phyloP scores from a whole-genome alignment of 1,140 invertebrate species.

The Cyrtorhinus lividipennis region DNA sequence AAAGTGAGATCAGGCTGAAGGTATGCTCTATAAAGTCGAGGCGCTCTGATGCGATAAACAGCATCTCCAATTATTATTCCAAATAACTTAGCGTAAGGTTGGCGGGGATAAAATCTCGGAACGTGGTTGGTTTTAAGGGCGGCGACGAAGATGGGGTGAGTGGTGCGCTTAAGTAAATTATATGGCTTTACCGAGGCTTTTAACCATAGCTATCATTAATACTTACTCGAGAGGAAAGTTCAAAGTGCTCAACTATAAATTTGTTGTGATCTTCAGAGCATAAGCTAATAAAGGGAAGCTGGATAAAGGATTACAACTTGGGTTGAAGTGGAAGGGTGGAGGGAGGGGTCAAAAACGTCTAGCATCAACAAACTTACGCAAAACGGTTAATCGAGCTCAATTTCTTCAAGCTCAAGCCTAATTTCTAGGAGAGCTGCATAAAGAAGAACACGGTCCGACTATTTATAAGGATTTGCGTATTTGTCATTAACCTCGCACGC shows the following conservation, averaged over 20 bases:
- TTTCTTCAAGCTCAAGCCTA: too few species aligned
- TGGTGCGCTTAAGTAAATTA: neutral
- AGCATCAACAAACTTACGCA: too few species aligned
- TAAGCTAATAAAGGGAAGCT: constrained; percentile 1
- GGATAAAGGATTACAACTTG: neutral
- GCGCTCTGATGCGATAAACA: neutral
- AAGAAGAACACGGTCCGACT: neutral
- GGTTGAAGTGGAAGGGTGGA: neutral
- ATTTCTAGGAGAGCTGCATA: too few species aligned
- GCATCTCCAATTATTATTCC: neutral
- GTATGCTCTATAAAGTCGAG: neutral
- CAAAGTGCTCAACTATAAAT: neutral
- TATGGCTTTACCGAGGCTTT: constrained; percentile 4
- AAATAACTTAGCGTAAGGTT: neutral
- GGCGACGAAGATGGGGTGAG: neutral
- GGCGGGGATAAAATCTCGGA: neutral
- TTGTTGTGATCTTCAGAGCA: constrained; percentile 5
- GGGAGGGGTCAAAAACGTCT: neutral
- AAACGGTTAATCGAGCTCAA: too few species aligned
- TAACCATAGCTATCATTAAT: constrained; percentile 3
- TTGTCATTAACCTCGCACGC: neutral
- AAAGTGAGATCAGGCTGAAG: too few species aligned
- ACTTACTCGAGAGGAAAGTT: constrained; percentile 7
- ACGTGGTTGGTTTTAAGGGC: neutral
- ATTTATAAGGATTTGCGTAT: constrained; percentile 4